Evolutionary conservation across 1,140 invertebrate genomes (phyloP), one percentile per base, ranked within the genome.

Genomic region (Lycorma delicatula): DNA sequence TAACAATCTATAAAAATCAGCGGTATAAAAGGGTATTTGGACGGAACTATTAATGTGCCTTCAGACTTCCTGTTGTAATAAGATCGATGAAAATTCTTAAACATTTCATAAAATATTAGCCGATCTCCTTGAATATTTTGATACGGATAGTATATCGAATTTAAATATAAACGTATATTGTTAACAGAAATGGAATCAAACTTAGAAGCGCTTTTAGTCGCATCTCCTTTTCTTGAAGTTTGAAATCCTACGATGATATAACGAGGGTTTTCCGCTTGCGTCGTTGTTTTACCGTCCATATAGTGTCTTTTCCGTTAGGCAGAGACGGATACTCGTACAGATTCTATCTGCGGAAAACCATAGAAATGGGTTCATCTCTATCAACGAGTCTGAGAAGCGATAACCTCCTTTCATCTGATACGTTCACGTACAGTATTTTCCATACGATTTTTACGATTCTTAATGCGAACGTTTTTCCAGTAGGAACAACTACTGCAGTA

Each of bases 111-210:
- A 44, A 44, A 20, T 22, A 44, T 44, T 20, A 20, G 18, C 41
- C 18, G 18, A 11, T 44, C 23, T 16, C 41, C 41, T 44, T 44
- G 41, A 44, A 44, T 20, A 44, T 44, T 44, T 18, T 44, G 16
- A 44, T 44, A 44, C 23, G 41, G 41, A 44, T 44, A 44, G 41
- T 20, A 18, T 44, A 22, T 44, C 23, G 41, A 44, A 22, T 44
- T 44, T 18, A 44, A 18, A 44, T 20, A 44, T 22, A 44, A 44
- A 16, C 41, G 18, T 44, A 44, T 44, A 18, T 44, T 44, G 11
- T 2, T 44, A 18, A 44, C 41, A 44, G 7, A 20, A 44, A 16
- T 20, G 18, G 18, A 20, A 44, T 44, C 41, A 16, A 44, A 44
- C 18, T 20, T 16, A 44, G 41, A 44, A 16, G 41, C 41, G 23